Evolutionary conservation across 2,888 invertebrate species (phyloP), one percentile per base, ranked within the genome.

Genomic region (Lordiphosa andalusiaca): DNA sequence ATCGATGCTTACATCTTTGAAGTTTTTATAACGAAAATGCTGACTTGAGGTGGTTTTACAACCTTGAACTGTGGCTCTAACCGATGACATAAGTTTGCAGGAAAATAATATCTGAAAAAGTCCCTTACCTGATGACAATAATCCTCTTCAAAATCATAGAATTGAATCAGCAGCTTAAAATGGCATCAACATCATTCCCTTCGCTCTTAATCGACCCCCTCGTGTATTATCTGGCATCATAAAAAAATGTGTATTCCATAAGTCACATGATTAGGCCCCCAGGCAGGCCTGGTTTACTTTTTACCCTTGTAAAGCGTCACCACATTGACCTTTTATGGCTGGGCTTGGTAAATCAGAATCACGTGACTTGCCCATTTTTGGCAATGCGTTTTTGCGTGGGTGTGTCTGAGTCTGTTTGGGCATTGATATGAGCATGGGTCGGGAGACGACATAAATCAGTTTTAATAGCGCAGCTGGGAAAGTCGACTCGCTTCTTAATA

Each of bases 281-380:
- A 25, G 30, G 33, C 48, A 33, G 16, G n/a, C 9, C n/a, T 19
- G 39, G 55, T 46, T 56, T 47, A 56, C 62, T 46, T 39, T 7
- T 19, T 33, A 12, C 41, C 12, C 41, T 41, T 25, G 41, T 21
- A 19, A 38, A 25, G 35, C 21, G 33, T 41, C 49, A 52, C 40
- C 64, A 56, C 68, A 74, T 68, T 72, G 72, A 74, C 72, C 70
- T 76, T 78, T 77, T 76, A 72, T 72, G 73, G 48, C 33, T 53
- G 63, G 61, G 63, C 63, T 62, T 63, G 63, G 63, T 61, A 56
- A 63, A 63, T 53, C 67, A 69, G 67, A 80, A 77, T 72, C 77
- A 77, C 76, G 80, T 77, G 77, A 78, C 77, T 72, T 68, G 76
- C 77, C 80, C 80, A 76, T 61, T 76, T 49, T 51, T 67, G 66